Evolutionary conservation across 2,113 vertebrate genomes (phyloP), one percentile per base, ranked within the genome.

Genomic region (Cepphus grylle): DNA sequence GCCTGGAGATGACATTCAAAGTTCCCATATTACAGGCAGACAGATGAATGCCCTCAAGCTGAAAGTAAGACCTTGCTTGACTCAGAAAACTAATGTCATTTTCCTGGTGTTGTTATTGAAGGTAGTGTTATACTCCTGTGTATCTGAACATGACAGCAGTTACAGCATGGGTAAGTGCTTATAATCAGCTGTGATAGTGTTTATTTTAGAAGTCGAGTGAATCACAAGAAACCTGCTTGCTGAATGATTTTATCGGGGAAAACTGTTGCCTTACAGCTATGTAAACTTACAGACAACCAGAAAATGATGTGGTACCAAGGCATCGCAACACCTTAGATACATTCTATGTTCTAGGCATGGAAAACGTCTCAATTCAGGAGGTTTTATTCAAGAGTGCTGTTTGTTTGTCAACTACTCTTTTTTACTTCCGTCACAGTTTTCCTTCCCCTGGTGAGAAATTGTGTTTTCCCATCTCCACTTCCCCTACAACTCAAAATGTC

Each of bases 11-110:
- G 81, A 94, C 94, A 79, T 97, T 94, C 83, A 91, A 84, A 94
- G 77, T 93, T 93, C 83, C 86, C 49, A 12, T 90, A 53, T 94
- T 93, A 73, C 67, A 91, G 40, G 62, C 77, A 94, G 86, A 81
- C 82, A 92, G 96, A 83, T 91, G 90, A 94, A 97, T 95, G 93
- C 91, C 93, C 95, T 95, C 65, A 4, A 94, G 91, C 94, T 94
- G 91, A 87, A 96, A 92, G 73, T 79, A 94, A 95, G 96, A 94
- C 95, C 89, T 95, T 93, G 94, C 94, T 94, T 87, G 81, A 84
- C 91, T 96, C 88, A 87, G 84, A 92, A 91, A 94, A 91, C 71
- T 65, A 80, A 81, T 97, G 95, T 85, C 1, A 73, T 87, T 94
- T 94, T 91, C 62, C 70, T 70, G 71, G 74, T 95, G 53, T 50